phyloP scores from a whole-genome alignment of 2,888 invertebrate species.

The Allacma fusca region DNA sequence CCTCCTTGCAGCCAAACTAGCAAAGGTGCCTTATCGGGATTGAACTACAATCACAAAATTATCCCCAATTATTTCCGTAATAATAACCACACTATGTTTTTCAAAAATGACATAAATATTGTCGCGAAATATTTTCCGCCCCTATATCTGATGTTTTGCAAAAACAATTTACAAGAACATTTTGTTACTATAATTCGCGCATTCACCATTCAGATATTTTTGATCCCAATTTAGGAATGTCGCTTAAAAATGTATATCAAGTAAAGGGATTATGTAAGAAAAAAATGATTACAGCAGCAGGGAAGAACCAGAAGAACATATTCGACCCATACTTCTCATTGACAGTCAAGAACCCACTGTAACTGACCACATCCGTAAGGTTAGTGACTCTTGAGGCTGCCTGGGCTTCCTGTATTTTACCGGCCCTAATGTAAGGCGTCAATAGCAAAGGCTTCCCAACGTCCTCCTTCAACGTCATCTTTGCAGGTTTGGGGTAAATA shows the following conservation, averaged over 20 bases:
- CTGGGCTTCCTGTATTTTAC: constrained; percentile 74
- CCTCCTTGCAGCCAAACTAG: constrained; percentile 71
- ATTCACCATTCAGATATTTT: no score
- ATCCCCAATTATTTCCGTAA: no score
- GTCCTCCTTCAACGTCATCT: constrained; percentile 46
- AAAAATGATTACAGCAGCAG: constrained; percentile 56
- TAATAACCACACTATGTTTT: no score
- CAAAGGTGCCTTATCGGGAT: constrained; percentile 63
- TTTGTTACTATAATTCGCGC: no score
- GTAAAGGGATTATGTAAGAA: not conserved
- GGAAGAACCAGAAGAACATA: constrained; percentile 60
- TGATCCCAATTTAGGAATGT: no score
- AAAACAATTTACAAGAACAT: not conserved
- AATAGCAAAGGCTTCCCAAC: constrained; percentile 75
- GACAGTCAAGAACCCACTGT: constrained; percentile 59
- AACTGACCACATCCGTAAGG: constrained; percentile 54
- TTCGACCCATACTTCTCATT: constrained; percentile 58
- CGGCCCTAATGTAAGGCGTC: constrained; percentile 76
- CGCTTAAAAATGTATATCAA: no score
- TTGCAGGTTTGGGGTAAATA: constrained; percentile 56
- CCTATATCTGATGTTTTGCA: no score
- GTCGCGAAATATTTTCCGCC: no score
- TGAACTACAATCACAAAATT: constrained; percentile 57
- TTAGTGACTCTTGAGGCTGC: constrained; percentile 49
- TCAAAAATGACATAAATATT: no score